phyloP scores from a whole-genome alignment of 1,140 invertebrate species.

The Zaprionus davidi region DNA sequence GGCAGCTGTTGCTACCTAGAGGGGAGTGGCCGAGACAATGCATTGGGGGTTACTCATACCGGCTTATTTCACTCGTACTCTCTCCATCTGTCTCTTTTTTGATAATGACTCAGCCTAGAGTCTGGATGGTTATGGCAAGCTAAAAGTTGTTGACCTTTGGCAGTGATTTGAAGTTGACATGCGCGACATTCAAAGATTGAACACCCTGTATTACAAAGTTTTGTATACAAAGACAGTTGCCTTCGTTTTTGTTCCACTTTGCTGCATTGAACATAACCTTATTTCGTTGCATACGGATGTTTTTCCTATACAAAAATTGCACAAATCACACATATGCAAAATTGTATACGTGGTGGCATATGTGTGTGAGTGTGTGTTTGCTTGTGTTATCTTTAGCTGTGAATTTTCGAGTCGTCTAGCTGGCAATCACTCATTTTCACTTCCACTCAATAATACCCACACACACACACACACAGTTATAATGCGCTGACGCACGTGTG shows the following conservation, averaged over 20 bases:
- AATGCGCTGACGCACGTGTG: slow-evolving; percentile 17
- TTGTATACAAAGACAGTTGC: slow-evolving; percentile 14
- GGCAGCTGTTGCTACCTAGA: background rate
- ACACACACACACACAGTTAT: slow-evolving; percentile 4
- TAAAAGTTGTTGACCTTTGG: slow-evolving; percentile 74
- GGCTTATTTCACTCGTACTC: background rate
- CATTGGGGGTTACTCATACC: background rate
- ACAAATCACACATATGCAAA: background rate
- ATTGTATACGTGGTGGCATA: background rate
- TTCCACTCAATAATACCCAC: background rate
- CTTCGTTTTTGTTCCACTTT: slow-evolving; percentile 58
- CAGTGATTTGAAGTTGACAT: slow-evolving; percentile 54
- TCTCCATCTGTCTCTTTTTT: background rate
- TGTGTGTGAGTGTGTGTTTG: slow-evolving; percentile 9
- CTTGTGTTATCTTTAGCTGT: slow-evolving; percentile 12
- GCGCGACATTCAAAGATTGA: slow-evolving; percentile 42
- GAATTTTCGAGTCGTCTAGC: slow-evolving; percentile 18
- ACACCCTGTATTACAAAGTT: background rate
- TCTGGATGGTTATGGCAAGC: slow-evolving; percentile 24
- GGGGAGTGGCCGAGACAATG: background rate
- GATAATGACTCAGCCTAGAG: slow-evolving; percentile 37
- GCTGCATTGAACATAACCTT: slow-evolving; percentile 57
- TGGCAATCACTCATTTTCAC: slow-evolving; percentile 7
- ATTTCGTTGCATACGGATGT: slow-evolving; percentile 18
- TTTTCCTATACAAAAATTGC: slow-evolving; percentile 7